These are phyloP conservation scores for Lycaena phlaeas DNA, from an alignment of 2,888 invertebrate species.

Conservation along the genomic window DNA sequence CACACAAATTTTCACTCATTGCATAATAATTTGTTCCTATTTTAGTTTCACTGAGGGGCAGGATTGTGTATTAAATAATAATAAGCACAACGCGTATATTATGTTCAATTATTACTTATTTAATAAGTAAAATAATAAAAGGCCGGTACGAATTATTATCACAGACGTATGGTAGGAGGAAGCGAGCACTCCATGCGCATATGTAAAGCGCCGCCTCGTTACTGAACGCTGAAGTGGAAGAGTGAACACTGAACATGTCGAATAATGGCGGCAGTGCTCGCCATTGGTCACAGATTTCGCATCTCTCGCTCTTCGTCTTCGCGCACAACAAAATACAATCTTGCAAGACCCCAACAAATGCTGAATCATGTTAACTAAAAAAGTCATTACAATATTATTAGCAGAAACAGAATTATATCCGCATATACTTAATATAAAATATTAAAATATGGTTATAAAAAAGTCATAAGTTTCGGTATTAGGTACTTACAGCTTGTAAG, in stretches of 20 bases:
- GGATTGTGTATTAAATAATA: too few relatives aligned
- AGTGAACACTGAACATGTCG: background rate
- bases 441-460: too few relatives aligned
- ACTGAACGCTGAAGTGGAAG: background rate
- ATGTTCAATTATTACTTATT: too few relatives aligned
- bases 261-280: background rate
- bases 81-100: too few relatives aligned
- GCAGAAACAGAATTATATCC: too few relatives aligned
- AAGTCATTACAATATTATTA: background rate
- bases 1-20: slow-evolving; percentile 1
- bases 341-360: background rate
- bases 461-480: too few relatives aligned
- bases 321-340: background rate
- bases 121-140: slow-evolving; percentile 3
- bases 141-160: slow-evolving; percentile 14
- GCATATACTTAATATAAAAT: too few relatives aligned
- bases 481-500: too few relatives aligned
- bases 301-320: background rate
- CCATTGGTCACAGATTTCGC: too few relatives aligned
- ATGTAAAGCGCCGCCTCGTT: background rate
- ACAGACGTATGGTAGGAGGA: slow-evolving; percentile 12
- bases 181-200: slow-evolving; percentile 2
- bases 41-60: too few relatives aligned
- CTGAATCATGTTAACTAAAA: background rate
- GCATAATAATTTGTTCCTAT: too few relatives aligned